Evolutionary conservation across 2,113 vertebrate genomes (phyloP).

Genomic region (Tricholaema leucomelas): DNA sequence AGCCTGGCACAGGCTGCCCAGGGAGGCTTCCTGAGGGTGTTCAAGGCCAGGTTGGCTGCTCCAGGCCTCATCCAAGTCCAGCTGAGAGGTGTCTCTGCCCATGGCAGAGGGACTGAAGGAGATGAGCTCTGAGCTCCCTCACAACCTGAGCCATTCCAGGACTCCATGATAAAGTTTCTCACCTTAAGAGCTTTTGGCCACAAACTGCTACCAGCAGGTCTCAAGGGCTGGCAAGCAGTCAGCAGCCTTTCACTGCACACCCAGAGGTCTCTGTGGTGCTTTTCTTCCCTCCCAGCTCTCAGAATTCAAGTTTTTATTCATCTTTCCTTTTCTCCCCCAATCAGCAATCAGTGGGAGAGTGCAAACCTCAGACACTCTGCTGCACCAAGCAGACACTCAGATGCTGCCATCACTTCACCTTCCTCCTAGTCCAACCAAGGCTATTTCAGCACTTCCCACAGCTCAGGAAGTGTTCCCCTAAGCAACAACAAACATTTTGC

Average conservation of each 20-base stretch:
- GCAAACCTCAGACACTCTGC: neutral
- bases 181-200: neutral
- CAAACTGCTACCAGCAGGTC: accelerated
- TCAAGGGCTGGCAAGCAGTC: neutral
- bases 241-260: accelerated
- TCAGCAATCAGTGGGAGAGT: neutral
- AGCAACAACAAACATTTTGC: neutral
- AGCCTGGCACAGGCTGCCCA: too few relatives aligned
- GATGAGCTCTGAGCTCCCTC: too few relatives aligned
- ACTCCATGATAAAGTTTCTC: neutral
- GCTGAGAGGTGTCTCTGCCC: too few relatives aligned
- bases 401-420: neutral
- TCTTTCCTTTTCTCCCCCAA: neutral
- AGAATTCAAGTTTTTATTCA: neutral
- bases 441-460: neutral
- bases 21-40: too few relatives aligned
- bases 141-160: too few relatives aligned
- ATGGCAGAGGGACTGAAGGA: too few relatives aligned
- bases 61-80: too few relatives aligned
- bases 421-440: neutral
- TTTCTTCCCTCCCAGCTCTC: neutral
- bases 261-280: neutral
- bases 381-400: neutral
- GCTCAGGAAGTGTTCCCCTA: neutral
- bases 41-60: too few relatives aligned